Evolutionary conservation across 2,797 vertebrate genomes (phyloP).

Genomic region (Sciaenops ocellatus): DNA sequence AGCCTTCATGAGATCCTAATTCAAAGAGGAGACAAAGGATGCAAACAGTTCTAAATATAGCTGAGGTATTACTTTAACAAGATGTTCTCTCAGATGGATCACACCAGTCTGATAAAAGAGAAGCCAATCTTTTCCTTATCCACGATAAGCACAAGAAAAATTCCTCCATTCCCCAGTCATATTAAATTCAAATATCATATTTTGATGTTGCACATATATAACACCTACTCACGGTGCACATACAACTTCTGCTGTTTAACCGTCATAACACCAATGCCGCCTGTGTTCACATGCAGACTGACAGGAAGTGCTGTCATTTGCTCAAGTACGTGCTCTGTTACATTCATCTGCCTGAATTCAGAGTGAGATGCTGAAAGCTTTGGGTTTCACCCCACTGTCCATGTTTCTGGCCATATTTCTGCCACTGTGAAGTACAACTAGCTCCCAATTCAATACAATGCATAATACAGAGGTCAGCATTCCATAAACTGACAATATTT

Average conservation of each 20-base stretch:
- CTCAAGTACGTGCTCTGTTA: background rate
- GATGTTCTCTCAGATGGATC: background rate
- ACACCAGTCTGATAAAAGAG: background rate
- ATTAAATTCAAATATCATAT: background rate
- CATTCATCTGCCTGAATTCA: background rate
- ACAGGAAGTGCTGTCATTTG: conserved; percentile 31
- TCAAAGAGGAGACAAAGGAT: background rate
- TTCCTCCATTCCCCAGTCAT: background rate
- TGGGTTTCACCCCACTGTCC: background rate
- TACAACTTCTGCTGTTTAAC: background rate
- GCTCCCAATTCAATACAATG: background rate
- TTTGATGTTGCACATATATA: background rate
- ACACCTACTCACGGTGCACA: background rate
- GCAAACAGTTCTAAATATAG: conserved; percentile 23
- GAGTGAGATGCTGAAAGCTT: background rate
- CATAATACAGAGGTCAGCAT: background rate
- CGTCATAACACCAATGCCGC: background rate
- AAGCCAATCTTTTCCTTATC: background rate
- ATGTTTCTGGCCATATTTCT: background rate
- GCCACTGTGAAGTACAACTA: background rate
- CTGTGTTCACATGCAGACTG: conserved; percentile 15
- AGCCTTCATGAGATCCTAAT: conserved; percentile 32
- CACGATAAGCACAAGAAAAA: background rate
- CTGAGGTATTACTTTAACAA: background rate
- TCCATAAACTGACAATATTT: background rate